These are phyloP conservation scores for Zaprionus inermis DNA, from an alignment of 1,140 invertebrate genomes.

Conservation along the genomic window DNA sequence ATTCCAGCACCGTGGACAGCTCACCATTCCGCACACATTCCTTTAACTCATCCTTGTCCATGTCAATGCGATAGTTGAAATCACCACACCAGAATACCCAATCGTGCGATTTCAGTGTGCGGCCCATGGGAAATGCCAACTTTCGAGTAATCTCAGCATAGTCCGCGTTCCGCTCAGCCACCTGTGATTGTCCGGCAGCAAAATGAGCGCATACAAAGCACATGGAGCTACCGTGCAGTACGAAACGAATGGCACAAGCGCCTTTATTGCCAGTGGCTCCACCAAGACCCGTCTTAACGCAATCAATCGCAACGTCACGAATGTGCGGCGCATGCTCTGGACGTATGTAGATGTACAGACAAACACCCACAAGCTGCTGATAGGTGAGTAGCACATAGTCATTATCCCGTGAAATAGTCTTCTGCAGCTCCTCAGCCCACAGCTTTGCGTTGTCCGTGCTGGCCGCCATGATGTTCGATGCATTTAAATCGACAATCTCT, in stretches of 20 bases:
- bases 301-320: constrained; percentile 96
- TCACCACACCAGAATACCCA: constrained; percentile 99
- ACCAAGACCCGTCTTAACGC: constrained; percentile 98
- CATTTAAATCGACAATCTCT: constrained; percentile 99
- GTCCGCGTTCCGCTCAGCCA: constrained; percentile 96
- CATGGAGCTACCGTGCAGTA: constrained; percentile 95
- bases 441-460: constrained; percentile 98
- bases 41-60: constrained; percentile 97
- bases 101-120: constrained; percentile 97
- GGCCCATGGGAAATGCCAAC: constrained; percentile 96
- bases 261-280: constrained; percentile 98
- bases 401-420: constrained; percentile 92
- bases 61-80: constrained; percentile 99
- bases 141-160: constrained; percentile 97
- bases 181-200: constrained; percentile 98
- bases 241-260: constrained; percentile 96
- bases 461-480: constrained; percentile 98
- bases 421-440: constrained; percentile 98
- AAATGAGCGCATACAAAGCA: constrained; percentile 99
- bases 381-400: constrained; percentile 97
- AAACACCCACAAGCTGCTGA: constrained; percentile 99
- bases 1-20: constrained; percentile 90
- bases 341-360: constrained; percentile 96
- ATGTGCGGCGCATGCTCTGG: constrained; percentile 94
- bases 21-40: constrained; percentile 92